These are phyloP conservation scores for Vulpes ferrilata DNA, from an alignment of 2,113 vertebrate genomes.

Conservation along the genomic window DNA sequence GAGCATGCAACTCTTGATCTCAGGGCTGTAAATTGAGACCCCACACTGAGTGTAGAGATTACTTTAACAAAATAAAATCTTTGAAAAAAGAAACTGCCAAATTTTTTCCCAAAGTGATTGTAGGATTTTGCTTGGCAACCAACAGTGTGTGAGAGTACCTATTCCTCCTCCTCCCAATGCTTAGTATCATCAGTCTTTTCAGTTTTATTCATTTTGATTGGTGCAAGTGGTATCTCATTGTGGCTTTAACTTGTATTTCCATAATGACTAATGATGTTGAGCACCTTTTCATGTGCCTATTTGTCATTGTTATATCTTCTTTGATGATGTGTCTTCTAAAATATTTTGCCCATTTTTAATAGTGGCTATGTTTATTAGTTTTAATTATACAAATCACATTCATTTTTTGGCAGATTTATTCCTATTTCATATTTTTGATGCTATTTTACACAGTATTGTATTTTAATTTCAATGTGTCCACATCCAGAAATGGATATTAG, in stretches of 20 bases:
- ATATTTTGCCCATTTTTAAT: not conserved
- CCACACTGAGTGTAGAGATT: not conserved
- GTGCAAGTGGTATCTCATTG: not conserved
- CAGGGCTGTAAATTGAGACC: not conserved
- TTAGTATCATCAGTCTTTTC: not conserved
- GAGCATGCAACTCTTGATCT: not conserved
- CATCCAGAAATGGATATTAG: not conserved
- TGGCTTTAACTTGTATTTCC: not conserved
- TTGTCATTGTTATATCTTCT: not conserved
- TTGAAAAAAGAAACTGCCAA: not conserved
- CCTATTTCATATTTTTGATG: not conserved
- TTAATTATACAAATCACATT: not conserved
- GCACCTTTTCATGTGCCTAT: not conserved
- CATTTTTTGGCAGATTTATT: not conserved
- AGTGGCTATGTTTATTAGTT: not conserved
- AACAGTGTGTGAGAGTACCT: not conserved
- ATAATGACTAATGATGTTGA: not conserved
- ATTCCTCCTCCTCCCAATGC: not conserved
- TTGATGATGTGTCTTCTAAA: not conserved
- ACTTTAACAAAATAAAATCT: not conserved
- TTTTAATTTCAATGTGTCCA: constrained; percentile 25
- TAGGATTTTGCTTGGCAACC: not conserved
- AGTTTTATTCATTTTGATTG: not conserved
- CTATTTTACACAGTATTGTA: not conserved
- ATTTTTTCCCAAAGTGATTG: not conserved